Percentiles rank a stretch among this genome's conserved stretches.
phyloP scores from a whole-genome alignment of 2,888 invertebrate species.

The Mamestra brassicae region DNA sequence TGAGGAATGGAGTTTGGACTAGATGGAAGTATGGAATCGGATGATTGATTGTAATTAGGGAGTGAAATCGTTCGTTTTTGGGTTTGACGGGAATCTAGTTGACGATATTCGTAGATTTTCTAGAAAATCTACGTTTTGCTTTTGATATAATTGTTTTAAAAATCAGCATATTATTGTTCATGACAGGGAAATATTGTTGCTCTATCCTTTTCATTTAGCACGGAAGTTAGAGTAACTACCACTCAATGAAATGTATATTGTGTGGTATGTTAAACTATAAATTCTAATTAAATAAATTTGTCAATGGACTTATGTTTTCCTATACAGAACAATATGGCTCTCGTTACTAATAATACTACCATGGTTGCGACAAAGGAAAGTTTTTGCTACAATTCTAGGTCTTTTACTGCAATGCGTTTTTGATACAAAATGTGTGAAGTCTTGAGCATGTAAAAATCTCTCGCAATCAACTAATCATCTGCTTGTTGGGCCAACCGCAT shows the following conservation, averaged over 20 bases:
- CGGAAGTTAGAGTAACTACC: neutral
- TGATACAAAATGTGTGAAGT: conserved; percentile 26
- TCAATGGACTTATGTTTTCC: conserved; percentile 19
- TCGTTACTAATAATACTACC: too few relatives aligned
- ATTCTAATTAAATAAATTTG: neutral
- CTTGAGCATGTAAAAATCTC: conserved; percentile 76
- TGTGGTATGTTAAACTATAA: neutral
- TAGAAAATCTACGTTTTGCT: too few relatives aligned
- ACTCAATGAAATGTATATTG: neutral
- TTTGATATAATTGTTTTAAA: too few relatives aligned
- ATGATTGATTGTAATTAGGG: conserved; percentile 40
- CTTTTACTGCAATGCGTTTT: too few relatives aligned
- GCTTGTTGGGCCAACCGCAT: conserved; percentile 79
- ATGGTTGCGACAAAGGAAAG: neutral
- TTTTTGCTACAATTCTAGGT: neutral
- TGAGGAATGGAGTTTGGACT: conserved; percentile 64
- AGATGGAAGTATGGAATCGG: conserved; percentile 31
- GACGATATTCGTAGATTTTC: too few relatives aligned
- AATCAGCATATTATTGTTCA: neutral
- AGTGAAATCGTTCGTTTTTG: conserved; percentile 2
- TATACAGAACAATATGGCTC: neutral
- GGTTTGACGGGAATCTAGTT: neutral
- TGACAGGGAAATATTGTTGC: neutral
- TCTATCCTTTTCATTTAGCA: neutral
- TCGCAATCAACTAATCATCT: conserved; percentile 85